Evolutionary conservation across 2,797 vertebrate species (phyloP), one percentile per base, ranked within the genome.

Genomic region (Cuculus canorus): DNA sequence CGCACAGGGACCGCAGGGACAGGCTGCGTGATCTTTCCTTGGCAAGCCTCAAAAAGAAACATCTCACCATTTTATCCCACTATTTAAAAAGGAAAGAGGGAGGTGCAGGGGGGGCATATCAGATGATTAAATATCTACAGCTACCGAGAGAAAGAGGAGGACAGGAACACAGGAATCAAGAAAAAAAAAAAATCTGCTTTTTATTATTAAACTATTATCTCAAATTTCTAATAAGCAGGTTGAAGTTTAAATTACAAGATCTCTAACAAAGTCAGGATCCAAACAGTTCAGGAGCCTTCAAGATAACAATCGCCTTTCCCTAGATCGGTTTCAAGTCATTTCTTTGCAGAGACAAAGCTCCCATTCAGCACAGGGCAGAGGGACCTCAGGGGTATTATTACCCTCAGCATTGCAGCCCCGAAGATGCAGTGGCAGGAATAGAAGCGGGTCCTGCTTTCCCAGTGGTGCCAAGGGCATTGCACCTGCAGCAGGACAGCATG

Each of bases 241-340:
- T 96, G 96, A 92, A 96, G 98, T 98, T 98, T 97, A 97, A 98
- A 98, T 98, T 98, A 98, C 98, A 97, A 98, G 97, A 97, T 97
- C 96, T 90, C 97, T 97, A 92, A 97, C 96, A 92, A 94, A 97
- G 95, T 97, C 97, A 93, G 96, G 96, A 97, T 96, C 98, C 96
- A 96, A 97, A 97, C 88, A 94, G 97, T 97, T 97, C 96, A 94
- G 97, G 97, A 97, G 96, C 93, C 92, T 54, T 48, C 97, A 96
- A 39, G 98, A 99, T 98, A 98, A 98, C 98, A 97, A 99, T 98
- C 98, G 52, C 96, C 97, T 97, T 94, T 94, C 98, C 93, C 97
- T 96, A 95, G 98, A 97, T 98, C 96, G 69, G 96, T 98, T 98
- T 99, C 98, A 98, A 98, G 97, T 96, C 97, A 96, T 97, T 97